A percentile compares a stretch with the other conserved stretches of the same genome.
Evolutionary conservation across 2,797 vertebrate species (phyloP).

Genomic region (Molossus molossus): DNA sequence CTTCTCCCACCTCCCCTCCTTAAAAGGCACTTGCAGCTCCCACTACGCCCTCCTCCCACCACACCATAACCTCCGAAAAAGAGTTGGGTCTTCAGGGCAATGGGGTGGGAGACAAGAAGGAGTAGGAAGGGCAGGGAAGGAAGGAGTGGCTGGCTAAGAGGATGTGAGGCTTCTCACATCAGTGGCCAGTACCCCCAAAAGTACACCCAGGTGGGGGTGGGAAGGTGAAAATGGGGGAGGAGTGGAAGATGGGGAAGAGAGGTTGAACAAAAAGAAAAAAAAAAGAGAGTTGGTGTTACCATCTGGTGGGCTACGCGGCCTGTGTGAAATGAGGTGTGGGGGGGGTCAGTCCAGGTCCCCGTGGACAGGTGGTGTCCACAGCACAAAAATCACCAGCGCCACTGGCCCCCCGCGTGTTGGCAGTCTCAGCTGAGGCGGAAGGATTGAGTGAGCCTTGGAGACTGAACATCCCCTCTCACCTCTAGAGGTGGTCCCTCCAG

Average conservation of each 20-base stretch:
- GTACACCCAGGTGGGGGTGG: slow-evolving; percentile 88
- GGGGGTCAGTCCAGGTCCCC: slow-evolving; percentile 91
- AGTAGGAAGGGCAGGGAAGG: slow-evolving; percentile 77
- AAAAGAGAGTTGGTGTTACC: slow-evolving; percentile 87
- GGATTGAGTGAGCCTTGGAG: slow-evolving; percentile 93
- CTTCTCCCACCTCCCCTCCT: slow-evolving; percentile 77
- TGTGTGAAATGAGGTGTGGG: slow-evolving; percentile 90
- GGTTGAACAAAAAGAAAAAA: slow-evolving; percentile 78
- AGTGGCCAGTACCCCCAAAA: slow-evolving; percentile 86
- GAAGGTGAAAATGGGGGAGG: slow-evolving; percentile 85
- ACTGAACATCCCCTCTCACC: slow-evolving; percentile 93
- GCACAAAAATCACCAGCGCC: slow-evolving; percentile 90
- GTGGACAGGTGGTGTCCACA: slow-evolving; percentile 92
- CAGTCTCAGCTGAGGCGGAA: slow-evolving; percentile 92
- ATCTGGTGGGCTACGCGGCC: slow-evolving; percentile 90
- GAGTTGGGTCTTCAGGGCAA: slow-evolving; percentile 86
- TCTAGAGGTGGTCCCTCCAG: slow-evolving; percentile 93
- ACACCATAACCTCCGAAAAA: slow-evolving; percentile 85
- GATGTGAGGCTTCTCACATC: slow-evolving; percentile 88
- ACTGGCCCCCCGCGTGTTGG: slow-evolving; percentile 91
- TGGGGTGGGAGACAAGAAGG: slow-evolving; percentile 76
- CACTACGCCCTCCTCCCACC: slow-evolving; percentile 82
- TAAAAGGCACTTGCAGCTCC: slow-evolving; percentile 78
- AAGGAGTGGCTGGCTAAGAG: slow-evolving; percentile 75
- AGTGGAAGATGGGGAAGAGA: slow-evolving; percentile 74